Evolutionary conservation across 2,113 vertebrate genomes (phyloP).

Genomic region (Oxygymnocypris stewartii): DNA sequence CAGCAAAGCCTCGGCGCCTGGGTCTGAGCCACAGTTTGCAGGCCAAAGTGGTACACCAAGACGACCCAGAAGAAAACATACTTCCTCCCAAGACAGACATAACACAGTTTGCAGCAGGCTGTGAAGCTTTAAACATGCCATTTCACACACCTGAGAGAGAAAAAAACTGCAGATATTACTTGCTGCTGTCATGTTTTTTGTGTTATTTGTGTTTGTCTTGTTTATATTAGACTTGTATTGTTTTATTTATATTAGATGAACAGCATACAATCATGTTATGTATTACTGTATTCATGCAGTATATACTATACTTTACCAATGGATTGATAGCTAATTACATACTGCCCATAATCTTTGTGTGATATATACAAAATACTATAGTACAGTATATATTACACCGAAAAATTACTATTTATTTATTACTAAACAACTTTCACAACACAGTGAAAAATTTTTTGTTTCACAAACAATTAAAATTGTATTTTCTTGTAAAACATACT

Average conservation of each 20-base stretch:
- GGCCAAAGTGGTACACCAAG: constrained; percentile 82
- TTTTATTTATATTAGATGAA: neutral
- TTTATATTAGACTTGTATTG: neutral
- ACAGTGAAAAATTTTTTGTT: too few relatives aligned
- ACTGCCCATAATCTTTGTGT: neutral
- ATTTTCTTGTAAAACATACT: neutral
- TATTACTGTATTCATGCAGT: neutral
- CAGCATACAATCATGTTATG: neutral
- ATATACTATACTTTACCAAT: neutral
- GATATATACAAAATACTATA: neutral
- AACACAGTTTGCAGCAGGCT: constrained; percentile 87
- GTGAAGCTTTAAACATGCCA: constrained; percentile 93
- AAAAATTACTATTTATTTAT: too few relatives aligned
- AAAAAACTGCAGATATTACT: neutral
- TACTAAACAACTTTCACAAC: neutral
- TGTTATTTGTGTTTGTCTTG: neutral
- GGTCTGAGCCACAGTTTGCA: constrained; percentile 55
- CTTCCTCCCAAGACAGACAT: constrained; percentile 82
- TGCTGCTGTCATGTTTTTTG: neutral
- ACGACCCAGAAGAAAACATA: constrained; percentile 90
- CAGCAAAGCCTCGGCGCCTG: constrained; percentile 71
- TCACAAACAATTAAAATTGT: neutral
- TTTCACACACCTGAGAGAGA: constrained; percentile 81
- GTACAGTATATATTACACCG: too few relatives aligned
- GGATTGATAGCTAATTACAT: neutral